Percentiles rank a stretch among this genome's conserved stretches.
These are phyloP conservation scores for Epinephelus moara DNA, from an alignment of 2,113 vertebrate species.

Conservation along the genomic window DNA sequence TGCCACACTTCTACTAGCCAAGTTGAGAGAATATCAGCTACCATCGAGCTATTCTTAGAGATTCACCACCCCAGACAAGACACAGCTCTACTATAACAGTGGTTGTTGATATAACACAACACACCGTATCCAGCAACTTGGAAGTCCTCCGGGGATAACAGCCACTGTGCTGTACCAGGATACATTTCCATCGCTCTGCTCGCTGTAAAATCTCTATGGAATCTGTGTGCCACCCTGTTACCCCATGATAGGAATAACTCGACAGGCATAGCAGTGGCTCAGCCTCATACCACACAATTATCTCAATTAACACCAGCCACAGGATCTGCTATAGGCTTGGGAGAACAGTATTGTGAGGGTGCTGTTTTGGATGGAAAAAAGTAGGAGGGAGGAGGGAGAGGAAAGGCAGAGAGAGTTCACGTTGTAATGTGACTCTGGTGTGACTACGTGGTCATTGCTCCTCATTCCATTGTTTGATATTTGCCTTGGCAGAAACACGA, in stretches of 20 bases:
- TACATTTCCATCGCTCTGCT: constrained; percentile 52
- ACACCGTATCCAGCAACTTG: constrained; percentile 55
- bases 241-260: constrained; percentile 64
- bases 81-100: constrained; percentile 37
- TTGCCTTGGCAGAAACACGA: constrained; percentile 56
- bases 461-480: constrained; percentile 66
- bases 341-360: constrained; percentile 16
- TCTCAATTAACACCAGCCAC: constrained; percentile 63
- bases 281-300: constrained; percentile 70
- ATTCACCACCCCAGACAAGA: constrained; percentile 37
- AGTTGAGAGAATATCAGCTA: constrained; percentile 31
- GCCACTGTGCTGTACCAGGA: constrained; percentile 16
- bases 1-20: constrained; percentile 28
- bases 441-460: constrained; percentile 2
- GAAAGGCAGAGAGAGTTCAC: neutral
- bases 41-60: constrained; percentile 62
- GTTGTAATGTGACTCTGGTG: constrained; percentile 41
- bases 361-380: constrained; percentile 49
- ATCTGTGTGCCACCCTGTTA: constrained; percentile 62
- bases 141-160: constrained; percentile 41
- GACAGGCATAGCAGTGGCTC: constrained; percentile 32
- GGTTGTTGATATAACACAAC: constrained; percentile 70
- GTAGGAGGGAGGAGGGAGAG: neutral
- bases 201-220: constrained; percentile 49
- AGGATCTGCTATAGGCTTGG: constrained; percentile 1